Evolutionary conservation across 2,888 invertebrate species (phyloP).

Genomic region (Galerucella nymphaeae): DNA sequence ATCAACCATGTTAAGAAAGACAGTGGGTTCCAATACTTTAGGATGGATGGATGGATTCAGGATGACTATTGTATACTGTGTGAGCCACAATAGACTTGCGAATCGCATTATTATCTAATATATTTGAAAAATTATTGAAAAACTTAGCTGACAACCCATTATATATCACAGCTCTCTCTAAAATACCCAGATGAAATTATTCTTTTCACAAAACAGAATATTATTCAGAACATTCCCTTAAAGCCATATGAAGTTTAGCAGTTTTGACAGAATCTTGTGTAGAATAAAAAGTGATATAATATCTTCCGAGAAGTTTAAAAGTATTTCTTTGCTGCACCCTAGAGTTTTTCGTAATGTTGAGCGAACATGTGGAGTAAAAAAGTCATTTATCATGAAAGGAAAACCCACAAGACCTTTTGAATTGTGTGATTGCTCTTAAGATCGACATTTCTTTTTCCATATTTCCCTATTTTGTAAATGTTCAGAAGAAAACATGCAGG

Average conservation of each 20-base stretch:
- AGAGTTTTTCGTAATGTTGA: constrained; percentile 29
- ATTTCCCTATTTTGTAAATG: neutral
- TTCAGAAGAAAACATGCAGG: neutral
- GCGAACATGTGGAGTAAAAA: constrained; percentile 26
- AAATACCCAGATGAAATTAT: neutral
- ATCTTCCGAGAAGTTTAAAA: constrained; percentile 29
- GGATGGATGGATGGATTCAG: no score
- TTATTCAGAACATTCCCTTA: constrained; percentile 19
- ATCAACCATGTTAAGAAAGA: no score
- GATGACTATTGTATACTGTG: no score
- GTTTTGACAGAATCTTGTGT: constrained; percentile 30
- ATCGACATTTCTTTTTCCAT: neutral
- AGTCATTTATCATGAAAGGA: constrained; percentile 26
- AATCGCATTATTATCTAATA: no score
- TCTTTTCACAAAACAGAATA: constrained; percentile 23
- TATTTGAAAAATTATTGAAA: neutral
- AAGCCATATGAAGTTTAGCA: constrained; percentile 28
- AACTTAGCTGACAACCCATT: neutral
- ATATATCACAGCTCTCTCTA: neutral
- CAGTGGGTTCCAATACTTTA: no score
- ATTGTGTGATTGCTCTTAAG: neutral
- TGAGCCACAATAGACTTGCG: no score
- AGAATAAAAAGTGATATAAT: constrained; percentile 33
- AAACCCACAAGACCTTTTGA: constrained; percentile 5
- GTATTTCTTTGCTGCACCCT: constrained; percentile 21